Base-by-base conservation (phyloP, 2,888 invertebrate species). In the Lobophora halterata region DNA sequence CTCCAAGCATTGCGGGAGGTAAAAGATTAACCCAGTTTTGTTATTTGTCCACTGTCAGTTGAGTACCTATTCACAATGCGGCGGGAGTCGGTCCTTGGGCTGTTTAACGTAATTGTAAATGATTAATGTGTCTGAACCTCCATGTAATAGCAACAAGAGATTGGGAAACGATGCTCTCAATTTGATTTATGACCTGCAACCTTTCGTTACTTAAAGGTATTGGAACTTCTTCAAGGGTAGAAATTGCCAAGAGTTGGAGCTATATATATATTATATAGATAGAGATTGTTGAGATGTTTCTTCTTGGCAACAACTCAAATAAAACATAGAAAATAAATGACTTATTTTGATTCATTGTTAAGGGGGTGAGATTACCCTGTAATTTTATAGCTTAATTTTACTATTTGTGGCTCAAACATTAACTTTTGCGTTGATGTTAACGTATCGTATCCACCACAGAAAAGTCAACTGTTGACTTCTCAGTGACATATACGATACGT, bases 11-110 rank as follows among this genome's bases (percentile, higher is more conserved):
- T 47, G 69, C 78, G 83, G 86, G 86, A 76, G 86, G 86, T 77
- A 77, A 85, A 85, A 86, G 86, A 86, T 87, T 87, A 87, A 87
- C 86, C 86, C 81, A 87, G 86, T 87, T 86, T 85, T 83, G 86
- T 86, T 86, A 86, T 87, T 87, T 87, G 86, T 87, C 86, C 86
- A 86, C 82, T 86, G 86, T 83, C 86, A 86, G 85, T 82, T 71
- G 82, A 85, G 86, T 86, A 80, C 80, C 79, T 80, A 80, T 80
- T 83, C 83, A 85, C 86, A 83, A 83, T 82, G 80, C 77, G 79
- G 79, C 78, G 65, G 69, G 69, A 80, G 80, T 80, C 79, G 79
- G 77, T 79, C 79, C 74, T 78, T 71, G 65, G 75, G 70, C 77
- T 81, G 78, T 80, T 85, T 83, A 85, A 77, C 78, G 83, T 85